Percentiles rank a stretch among this genome's conserved stretches.
Conservation (phyloP, 2,113 vertebrate species). For the Setophaga coronata region DNA sequence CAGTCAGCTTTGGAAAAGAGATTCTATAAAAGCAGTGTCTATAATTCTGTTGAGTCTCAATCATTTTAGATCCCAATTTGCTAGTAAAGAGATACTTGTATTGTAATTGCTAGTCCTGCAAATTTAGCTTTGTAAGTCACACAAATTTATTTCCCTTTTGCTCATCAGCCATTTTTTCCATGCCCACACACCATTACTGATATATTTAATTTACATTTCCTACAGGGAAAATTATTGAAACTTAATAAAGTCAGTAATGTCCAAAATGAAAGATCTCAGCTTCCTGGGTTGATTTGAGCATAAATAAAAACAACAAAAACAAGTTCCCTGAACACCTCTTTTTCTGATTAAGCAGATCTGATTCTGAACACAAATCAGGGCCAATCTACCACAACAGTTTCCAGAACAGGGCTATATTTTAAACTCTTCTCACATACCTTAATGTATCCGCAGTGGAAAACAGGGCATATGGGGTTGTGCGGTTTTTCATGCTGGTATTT, state of each 20-base stretch:
- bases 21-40: neutral
- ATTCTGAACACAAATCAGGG: neutral
- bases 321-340: neutral
- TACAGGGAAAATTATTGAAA: conserved; percentile 48
- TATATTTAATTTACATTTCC: conserved; percentile 31
- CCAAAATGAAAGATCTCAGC: conserved; percentile 30
- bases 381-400: neutral
- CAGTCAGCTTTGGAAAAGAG: neutral
- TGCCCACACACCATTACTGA: conserved; percentile 7
- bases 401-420: neutral
- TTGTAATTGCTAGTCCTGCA: conserved; percentile 22
- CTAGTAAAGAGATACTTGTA: neutral
- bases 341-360: conserved; percentile 9
- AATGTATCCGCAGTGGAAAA: neutral
- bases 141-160: conserved; percentile 5
- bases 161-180: conserved; percentile 12
- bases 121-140: neutral
- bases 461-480: neutral
- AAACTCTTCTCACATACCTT: neutral
- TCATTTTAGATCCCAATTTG: neutral
- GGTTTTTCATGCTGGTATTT: neutral
- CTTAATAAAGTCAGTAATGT: conserved; percentile 43
- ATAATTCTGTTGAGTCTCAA: neutral
- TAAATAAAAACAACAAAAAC: conserved; percentile 47
- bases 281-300: conserved; percentile 20